Evolutionary conservation across 2,888 invertebrate genomes (phyloP), one percentile per base, ranked within the genome.

Genomic region (Tetramorium bicarinatum): DNA sequence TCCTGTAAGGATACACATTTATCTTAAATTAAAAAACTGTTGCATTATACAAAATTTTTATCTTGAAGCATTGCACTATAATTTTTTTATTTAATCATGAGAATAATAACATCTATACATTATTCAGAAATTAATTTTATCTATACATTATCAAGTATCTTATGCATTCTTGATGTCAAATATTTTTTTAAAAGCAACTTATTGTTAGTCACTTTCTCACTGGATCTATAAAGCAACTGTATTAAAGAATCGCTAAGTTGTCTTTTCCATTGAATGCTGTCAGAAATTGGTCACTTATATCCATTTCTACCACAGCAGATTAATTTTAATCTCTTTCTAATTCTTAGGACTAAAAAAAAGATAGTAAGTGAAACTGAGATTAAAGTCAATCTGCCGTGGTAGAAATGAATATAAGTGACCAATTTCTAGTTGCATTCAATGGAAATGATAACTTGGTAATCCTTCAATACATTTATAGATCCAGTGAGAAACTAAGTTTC

Each of bases 1-100:
- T 69, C 81, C 90, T 90, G 54, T 25, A 84, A 77, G 44, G 67
- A 49, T 38, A 56, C 13, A 66, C n/a, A 21, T 47, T 74, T 49
- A 71, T 41, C n/a, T 61, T 38, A 72, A 44, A 18, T n/a, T 44
- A 3, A 4, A 38, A 38, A 52, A 47, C 6, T 25, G 18, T 7
- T 15, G 13, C 34, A 49, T 6, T n/a, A 7, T 34, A 15, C n/a
- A 49, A 47, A 44, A 47, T n/a, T n/a, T 59, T 61, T n/a, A 44
- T 29, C 7, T 44, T 29, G 54, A 66, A 34, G 11, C 3, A 54
- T 9, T 72, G 1, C 13, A 6, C 34, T 34, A 44, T 71, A 44
- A 62, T 13, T 62, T 49, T 9, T 62, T 49, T 3, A 38, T 13
- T 49, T 15, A 0, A n/a, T 11, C 11, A 8, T 21, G 15, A 71